phyloP scores from a whole-genome alignment of 1,140 invertebrate genomes.

The Papilio polyxenes region DNA sequence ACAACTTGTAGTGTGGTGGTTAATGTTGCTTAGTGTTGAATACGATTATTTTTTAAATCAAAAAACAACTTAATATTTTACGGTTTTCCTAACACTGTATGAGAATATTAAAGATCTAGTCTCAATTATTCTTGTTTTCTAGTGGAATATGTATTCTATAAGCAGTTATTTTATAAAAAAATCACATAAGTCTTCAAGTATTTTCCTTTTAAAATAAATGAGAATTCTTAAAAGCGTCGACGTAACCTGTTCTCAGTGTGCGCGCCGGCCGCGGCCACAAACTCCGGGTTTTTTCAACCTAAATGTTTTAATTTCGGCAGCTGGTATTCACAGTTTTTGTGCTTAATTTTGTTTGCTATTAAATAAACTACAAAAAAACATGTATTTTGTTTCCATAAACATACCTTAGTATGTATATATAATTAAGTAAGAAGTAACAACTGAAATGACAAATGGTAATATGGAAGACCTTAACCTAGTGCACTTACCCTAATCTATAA shows the following conservation, averaged over 20 bases:
- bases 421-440: no score
- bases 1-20: background rate
- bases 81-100: no score
- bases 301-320: constrained; percentile 20
- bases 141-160: no score
- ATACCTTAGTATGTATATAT: background rate
- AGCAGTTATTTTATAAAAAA: no score
- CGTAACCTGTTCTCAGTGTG: background rate
- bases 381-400: background rate
- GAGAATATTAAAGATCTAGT: no score
- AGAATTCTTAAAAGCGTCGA: constrained; percentile 16
- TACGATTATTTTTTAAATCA: background rate
- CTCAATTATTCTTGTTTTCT: no score
- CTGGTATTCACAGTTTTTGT: constrained; percentile 17
- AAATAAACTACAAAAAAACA: background rate
- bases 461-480: no score
- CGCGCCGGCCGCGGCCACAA: background rate
- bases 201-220: background rate
- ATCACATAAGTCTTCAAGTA: background rate
- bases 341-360: constrained; percentile 18
- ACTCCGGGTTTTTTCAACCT: background rate
- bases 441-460: no score
- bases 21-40: background rate
- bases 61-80: no score
- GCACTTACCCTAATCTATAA: no score